Evolutionary conservation across 2,888 invertebrate genomes (phyloP).

Genomic region (Eristalis tenax): DNA sequence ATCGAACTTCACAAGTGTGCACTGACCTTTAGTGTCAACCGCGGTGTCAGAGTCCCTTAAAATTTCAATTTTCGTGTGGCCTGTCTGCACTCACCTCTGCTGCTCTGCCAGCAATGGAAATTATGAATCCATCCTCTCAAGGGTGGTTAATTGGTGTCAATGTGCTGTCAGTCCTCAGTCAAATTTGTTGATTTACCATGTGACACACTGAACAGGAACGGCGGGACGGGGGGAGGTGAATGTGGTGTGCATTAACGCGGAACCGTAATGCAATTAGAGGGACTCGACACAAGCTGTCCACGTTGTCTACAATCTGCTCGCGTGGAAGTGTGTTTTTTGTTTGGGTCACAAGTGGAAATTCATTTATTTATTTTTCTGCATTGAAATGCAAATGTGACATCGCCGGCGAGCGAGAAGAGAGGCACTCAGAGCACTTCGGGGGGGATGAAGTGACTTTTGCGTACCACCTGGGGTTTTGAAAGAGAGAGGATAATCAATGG

Average conservation of each 20-base stretch:
- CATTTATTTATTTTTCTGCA: neutral
- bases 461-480: neutral
- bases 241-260: conserved; percentile 37
- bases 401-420: neutral
- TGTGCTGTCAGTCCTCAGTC: conserved; percentile 59
- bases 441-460: neutral
- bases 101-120: neutral
- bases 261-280: conserved; percentile 62
- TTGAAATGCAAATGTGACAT: neutral
- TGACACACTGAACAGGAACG: conserved; percentile 30
- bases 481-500: neutral
- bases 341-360: neutral
- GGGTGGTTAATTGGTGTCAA: conserved; percentile 65
- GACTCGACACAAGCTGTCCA: neutral
- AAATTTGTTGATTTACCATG: conserved; percentile 59
- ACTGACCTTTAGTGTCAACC: conserved; percentile 43
- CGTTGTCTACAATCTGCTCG: neutral
- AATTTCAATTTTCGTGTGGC: neutral
- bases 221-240: neutral
- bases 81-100: neutral
- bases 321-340: neutral
- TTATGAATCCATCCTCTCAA: conserved; percentile 30
- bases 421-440: no score
- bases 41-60: neutral
- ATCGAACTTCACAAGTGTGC: conserved; percentile 17